phyloP scores from a whole-genome alignment of 2,888 invertebrate species.

The Tromatobia lineatoria region DNA sequence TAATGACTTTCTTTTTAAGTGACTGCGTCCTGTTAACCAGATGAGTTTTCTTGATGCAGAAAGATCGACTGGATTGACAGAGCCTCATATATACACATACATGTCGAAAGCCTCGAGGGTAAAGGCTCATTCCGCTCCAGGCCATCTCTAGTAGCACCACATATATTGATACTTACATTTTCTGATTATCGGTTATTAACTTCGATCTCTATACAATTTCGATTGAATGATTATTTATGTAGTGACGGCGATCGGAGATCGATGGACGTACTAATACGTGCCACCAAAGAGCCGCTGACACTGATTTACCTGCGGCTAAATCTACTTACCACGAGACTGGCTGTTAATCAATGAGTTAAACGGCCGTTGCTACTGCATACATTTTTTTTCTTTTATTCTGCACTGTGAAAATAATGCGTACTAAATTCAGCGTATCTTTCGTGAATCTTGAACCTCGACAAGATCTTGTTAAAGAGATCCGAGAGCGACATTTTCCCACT shows the following conservation, averaged over 20 bases:
- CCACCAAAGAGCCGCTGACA: conserved; percentile 43
- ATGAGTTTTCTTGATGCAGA: too few species aligned
- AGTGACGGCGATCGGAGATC: conserved; percentile 48
- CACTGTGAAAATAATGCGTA: neutral
- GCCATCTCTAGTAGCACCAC: conserved; percentile 16
- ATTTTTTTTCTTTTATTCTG: neutral
- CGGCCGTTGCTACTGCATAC: neutral
- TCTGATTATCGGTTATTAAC: conserved; percentile 65
- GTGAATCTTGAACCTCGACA: conserved; percentile 19
- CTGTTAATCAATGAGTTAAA: conserved; percentile 34
- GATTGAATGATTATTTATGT: conserved; percentile 65
- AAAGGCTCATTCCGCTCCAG: conserved; percentile 29
- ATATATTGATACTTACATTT: conserved; percentile 56
- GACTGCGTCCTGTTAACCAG: too few species aligned
- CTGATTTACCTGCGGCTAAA: conserved; percentile 38
- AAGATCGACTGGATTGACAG: neutral
- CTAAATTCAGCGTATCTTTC: conserved; percentile 4
- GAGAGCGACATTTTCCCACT: conserved; percentile 40
- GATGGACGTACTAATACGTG: conserved; percentile 43
- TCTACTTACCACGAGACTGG: conserved; percentile 12
- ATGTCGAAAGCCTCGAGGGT: conserved; percentile 1
- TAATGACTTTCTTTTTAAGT: too few species aligned
- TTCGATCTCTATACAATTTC: conserved; percentile 56
- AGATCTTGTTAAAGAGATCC: conserved; percentile 12
- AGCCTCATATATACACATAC: neutral